Base-by-base conservation (phyloP, 1,140 invertebrate species). In the Brachionus calyciflorus region DNA sequence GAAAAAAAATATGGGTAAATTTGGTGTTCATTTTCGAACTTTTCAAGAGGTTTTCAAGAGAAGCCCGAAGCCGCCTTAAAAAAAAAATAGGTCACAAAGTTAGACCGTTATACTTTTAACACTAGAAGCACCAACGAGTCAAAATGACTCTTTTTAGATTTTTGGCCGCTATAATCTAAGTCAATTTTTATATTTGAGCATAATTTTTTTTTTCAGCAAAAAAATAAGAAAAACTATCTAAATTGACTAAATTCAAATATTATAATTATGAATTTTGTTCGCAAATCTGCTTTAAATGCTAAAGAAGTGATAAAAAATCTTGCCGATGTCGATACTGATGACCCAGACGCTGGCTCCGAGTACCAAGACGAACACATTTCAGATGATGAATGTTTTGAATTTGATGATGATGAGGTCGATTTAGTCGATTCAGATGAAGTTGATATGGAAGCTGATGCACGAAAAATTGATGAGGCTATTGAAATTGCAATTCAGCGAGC, bases 71-170 rank as follows among this genome's bases (percentile, higher is more conserved):
- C n/a, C n/a, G n/a, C n/a, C n/a, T n/a, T n/a, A n/a, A n/a, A n/a
- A n/a, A n/a, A n/a, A n/a, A n/a, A n/a, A n/a, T n/a, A n/a, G n/a
- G n/a, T n/a, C n/a, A n/a, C n/a, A n/a, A n/a, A n/a, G n/a, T n/a
- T n/a, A n/a, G n/a, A n/a, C n/a, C n/a, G n/a, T n/a, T n/a, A n/a
- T n/a, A n/a, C n/a, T n/a, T n/a, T 49, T 49, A 49, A 49, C 46
- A 49, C 46, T 49, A 49, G 46, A 49, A 49, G 46, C 46, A 49
- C 3, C 46, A 49, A 49, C 46, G 46, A 49, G 46, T 49, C 46
- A 49, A 49, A 49, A 49, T 49, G 46, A 49, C 46, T 49, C 46
- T 6, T 49, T 49, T 49, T 49, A 1, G 46, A 49, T 49, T 49
- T 49, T 49, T 49, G n/a, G 1, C 10, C 46, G n/a, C 10, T 17